Evolutionary conservation across 2,888 invertebrate species (phyloP).

Genomic region (Erynnis tages): DNA sequence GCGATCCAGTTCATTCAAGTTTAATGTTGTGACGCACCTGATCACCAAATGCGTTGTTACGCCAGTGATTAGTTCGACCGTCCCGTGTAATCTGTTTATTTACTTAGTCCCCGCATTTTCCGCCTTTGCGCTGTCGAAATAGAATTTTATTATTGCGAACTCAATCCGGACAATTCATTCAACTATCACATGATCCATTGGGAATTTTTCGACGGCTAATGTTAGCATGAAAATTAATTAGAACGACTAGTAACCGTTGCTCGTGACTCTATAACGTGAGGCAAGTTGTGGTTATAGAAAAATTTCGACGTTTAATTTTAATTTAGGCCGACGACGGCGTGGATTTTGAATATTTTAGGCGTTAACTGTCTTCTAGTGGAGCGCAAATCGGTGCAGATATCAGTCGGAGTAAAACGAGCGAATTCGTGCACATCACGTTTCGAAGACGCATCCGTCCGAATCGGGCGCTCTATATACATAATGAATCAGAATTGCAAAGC

Average conservation of each 20-base stretch:
- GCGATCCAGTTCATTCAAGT: slow-evolving; percentile 21
- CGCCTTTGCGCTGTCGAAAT: background rate
- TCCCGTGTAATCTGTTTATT: slow-evolving; percentile 24
- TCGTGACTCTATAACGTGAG: background rate
- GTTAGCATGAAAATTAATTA: background rate
- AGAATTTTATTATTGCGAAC: slow-evolving; percentile 9
- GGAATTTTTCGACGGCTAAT: background rate
- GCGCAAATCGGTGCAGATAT: slow-evolving; percentile 5
- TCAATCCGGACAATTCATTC: background rate
- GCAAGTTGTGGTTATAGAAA: background rate
- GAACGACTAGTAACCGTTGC: background rate
- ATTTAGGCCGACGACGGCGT: too few species aligned
- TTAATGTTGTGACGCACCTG: slow-evolving; percentile 23
- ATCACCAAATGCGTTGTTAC: background rate
- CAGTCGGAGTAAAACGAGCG: slow-evolving; percentile 21
- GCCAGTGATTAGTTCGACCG: slow-evolving; percentile 18
- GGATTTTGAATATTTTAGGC: background rate
- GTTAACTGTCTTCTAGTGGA: background rate
- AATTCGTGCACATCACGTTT: slow-evolving; percentile 28
- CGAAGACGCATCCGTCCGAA: slow-evolving; percentile 37
- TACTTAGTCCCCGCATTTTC: slow-evolving; percentile 16
- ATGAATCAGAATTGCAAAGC: slow-evolving; percentile 63
- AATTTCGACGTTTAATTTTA: too few species aligned
- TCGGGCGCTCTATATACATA: slow-evolving; percentile 35
- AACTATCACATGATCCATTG: background rate